phyloP scores from a whole-genome alignment of 1,140 invertebrate genomes.

The Mercenaria mercenaria region DNA sequence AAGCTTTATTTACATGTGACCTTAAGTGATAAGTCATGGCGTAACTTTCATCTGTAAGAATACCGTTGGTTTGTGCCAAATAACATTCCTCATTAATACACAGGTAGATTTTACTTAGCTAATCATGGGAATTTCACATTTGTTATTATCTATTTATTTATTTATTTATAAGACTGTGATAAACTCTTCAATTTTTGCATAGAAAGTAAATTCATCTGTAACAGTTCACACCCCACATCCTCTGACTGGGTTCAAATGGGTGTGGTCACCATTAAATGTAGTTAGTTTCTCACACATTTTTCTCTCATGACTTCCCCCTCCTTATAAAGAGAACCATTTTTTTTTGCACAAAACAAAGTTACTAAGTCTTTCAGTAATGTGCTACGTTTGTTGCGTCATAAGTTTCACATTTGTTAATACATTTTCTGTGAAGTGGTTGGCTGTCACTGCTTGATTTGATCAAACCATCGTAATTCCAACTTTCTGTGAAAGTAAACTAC shows the following conservation, averaged over 20 bases:
- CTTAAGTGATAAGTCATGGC: slow-evolving; percentile 44
- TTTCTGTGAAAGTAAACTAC: slow-evolving; percentile 39
- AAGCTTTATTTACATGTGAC: neutral
- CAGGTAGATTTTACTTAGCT: slow-evolving; percentile 67
- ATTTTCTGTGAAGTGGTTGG: slow-evolving; percentile 56
- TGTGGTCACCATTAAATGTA: slow-evolving; percentile 59
- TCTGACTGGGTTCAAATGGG: slow-evolving; percentile 34
- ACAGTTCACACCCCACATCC: slow-evolving; percentile 18
- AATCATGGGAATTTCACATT: slow-evolving; percentile 66
- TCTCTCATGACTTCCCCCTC: slow-evolving; percentile 29
- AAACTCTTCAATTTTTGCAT: slow-evolving; percentile 65
- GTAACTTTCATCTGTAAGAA: slow-evolving; percentile 38
- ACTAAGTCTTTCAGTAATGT: slow-evolving; percentile 67
- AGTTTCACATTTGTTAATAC: slow-evolving; percentile 67
- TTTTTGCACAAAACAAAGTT: slow-evolving; percentile 59
- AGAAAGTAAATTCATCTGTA: slow-evolving; percentile 60
- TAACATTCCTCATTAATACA: slow-evolving; percentile 68
- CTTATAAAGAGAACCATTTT: slow-evolving; percentile 61
- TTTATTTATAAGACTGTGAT: slow-evolving; percentile 71
- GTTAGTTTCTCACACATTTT: slow-evolving; percentile 63
- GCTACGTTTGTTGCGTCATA: slow-evolving; percentile 61
- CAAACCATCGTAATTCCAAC: slow-evolving; percentile 9
- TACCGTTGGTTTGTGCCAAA: slow-evolving; percentile 69
- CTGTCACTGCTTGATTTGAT: neutral
- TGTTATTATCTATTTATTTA: slow-evolving; percentile 71